Evolutionary conservation across 2,113 vertebrate species (phyloP), one percentile per base, ranked within the genome.

Genomic region (Pseudonaja textilis): DNA sequence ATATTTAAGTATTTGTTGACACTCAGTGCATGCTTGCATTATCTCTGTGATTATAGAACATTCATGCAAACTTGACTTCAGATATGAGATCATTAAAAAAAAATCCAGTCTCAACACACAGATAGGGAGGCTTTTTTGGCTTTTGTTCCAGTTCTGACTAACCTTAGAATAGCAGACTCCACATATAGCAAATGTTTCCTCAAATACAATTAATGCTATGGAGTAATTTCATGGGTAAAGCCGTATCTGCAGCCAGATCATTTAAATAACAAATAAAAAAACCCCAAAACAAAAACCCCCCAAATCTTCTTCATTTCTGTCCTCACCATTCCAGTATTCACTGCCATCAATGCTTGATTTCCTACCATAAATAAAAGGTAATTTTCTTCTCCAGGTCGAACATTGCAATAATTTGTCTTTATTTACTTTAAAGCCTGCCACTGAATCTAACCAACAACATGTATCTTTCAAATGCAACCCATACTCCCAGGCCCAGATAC

Each of bases 1-100:
- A 95, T 34, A 96, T 94, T 97, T 97, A 91, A 95, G 91, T 34
- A 61, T 90, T 90, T 86, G 39, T 88, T 95, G 93, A 81, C 93
- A 95, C 89, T 87, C 55, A 88, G 93, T 81, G 87, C 87, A 93
- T 94, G 89, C 94, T 96, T 93, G 85, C 93, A 91, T 95, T 96
- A 93, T 93, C 93, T 94, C 92, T 91, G 95, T 56, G 12, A 90
- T 96, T 91, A 8, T 9, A 93, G 94, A 95, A 39, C 85, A 95
- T 96, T 94, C 89, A 91, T 94, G 81, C 81, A 94, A 94, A 91
- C 90, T 45, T 91, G 91, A 96, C 95, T 95, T 91, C 42, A 93
- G 85, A 87, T 93, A 90, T 90, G 56, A 61, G 25, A 85, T 90
- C 74, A 64, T 61, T n/a, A 23, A 45, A 56, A 61, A 88, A 89